Conservation (phyloP, 1,140 invertebrate genomes). For the Melipona quadrifasciata region DNA sequence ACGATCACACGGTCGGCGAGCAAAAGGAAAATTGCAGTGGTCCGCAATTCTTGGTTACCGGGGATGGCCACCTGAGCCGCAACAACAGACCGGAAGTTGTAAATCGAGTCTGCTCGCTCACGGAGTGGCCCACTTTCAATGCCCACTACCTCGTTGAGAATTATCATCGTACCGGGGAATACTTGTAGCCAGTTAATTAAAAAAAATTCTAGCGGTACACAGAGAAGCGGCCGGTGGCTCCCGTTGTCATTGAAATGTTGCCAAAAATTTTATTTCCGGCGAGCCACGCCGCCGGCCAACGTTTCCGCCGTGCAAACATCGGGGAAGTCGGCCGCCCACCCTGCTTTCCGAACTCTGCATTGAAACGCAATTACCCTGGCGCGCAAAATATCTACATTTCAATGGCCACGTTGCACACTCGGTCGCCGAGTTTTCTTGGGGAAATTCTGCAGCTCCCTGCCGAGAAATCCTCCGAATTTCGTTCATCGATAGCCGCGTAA, state of each 20-base stretch:
- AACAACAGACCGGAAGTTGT: neutral
- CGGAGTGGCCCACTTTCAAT: slow-evolving; percentile 35
- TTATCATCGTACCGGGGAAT: slow-evolving; percentile 49
- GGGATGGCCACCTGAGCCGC: neutral
- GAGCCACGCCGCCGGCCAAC: slow-evolving; percentile 6
- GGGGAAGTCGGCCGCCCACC: neutral
- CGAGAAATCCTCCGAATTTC: neutral
- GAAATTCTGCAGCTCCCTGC: neutral
- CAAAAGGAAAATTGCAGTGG: neutral
- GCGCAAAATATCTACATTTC: slow-evolving; percentile 22
- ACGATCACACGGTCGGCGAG: neutral
- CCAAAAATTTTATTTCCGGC: slow-evolving; percentile 62
- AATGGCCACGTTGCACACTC: neutral
- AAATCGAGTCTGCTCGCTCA: slow-evolving; percentile 15
- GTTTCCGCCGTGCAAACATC: slow-evolving; percentile 37
- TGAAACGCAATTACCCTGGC: slow-evolving; percentile 58
- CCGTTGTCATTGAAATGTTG: slow-evolving; percentile 62
- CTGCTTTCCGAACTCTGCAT: slow-evolving; percentile 38
- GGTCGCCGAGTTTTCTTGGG: neutral
- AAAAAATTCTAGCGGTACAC: slow-evolving; percentile 30
- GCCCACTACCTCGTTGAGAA: slow-evolving; percentile 28
- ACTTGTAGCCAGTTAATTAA: slow-evolving; percentile 62
- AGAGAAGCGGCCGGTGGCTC: neutral
- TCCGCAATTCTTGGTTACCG: neutral
- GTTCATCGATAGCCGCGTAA: neutral